phyloP scores from a whole-genome alignment of 2,888 invertebrate genomes.

The Meteorus colon region DNA sequence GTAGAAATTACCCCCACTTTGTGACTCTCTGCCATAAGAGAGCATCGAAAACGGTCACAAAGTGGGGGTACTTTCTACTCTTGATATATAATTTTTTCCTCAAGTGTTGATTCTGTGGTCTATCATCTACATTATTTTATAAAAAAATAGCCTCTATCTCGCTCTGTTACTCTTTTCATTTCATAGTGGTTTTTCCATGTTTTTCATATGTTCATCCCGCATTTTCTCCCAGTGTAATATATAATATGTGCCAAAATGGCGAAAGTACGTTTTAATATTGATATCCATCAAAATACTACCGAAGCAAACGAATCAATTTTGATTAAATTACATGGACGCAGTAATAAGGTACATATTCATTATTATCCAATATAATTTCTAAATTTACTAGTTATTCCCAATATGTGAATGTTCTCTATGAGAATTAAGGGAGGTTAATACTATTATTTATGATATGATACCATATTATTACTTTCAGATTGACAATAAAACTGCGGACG shows the following conservation, averaged over 20 bases:
- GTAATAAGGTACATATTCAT: slow-evolving; percentile 54
- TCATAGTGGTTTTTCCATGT: neutral
- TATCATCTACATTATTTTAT: too few relatives aligned
- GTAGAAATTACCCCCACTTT: too few relatives aligned
- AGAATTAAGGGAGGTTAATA: neutral
- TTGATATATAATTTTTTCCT: too few relatives aligned
- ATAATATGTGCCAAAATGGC: slow-evolving; percentile 54
- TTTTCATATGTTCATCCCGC: neutral
- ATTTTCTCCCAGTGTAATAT: neutral
- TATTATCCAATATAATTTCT: neutral
- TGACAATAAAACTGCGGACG: slow-evolving; percentile 54
- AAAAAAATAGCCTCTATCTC: too few relatives aligned
- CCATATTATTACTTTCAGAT: slow-evolving; percentile 51
- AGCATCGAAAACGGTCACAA: too few relatives aligned
- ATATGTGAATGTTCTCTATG: too few relatives aligned
- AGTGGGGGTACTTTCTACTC: too few relatives aligned
- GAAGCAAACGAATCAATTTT: slow-evolving; percentile 58
- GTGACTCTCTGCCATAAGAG: too few relatives aligned
- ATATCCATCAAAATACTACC: slow-evolving; percentile 54
- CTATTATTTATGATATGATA: neutral
- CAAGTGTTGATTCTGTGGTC: too few relatives aligned
- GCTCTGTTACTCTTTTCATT: neutral
- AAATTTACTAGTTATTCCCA: too few relatives aligned
- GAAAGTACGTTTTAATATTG: slow-evolving; percentile 47
- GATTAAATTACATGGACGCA: slow-evolving; percentile 52